Evolutionary conservation across 2,797 vertebrate species (phyloP).

Genomic region (Coranthus polyacanthus): DNA sequence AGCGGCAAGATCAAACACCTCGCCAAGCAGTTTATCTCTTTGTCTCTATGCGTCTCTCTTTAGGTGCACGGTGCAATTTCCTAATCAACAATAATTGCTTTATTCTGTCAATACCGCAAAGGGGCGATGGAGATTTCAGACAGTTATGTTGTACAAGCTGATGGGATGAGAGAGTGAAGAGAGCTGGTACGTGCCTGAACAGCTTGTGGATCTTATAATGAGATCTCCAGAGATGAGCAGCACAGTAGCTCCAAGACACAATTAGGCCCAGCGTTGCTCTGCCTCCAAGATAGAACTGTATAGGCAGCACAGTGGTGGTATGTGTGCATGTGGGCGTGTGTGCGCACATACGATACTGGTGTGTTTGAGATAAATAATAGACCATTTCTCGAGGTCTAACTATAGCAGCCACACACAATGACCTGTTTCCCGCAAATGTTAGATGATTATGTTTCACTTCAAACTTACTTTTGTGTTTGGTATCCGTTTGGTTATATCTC

Average conservation of each 20-base stretch:
- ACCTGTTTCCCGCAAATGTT: not conserved
- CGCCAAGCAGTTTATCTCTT: slow-evolving; percentile 53
- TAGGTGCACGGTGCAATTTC: slow-evolving; percentile 57
- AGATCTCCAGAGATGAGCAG: slow-evolving; percentile 86
- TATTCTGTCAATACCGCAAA: slow-evolving; percentile 65
- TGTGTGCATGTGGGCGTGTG: slow-evolving; percentile 13
- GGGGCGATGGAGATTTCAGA: slow-evolving; percentile 61
- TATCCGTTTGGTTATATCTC: not conserved
- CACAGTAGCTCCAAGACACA: slow-evolving; percentile 83
- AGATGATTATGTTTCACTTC: not conserved
- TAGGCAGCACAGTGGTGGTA: slow-evolving; percentile 54
- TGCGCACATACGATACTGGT: not conserved
- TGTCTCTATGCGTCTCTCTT: slow-evolving; percentile 55
- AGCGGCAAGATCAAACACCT: slow-evolving; percentile 47
- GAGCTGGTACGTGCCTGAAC: slow-evolving; percentile 71
- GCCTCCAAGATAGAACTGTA: slow-evolving; percentile 62
- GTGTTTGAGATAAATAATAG: slow-evolving; percentile 39
- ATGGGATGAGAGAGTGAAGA: slow-evolving; percentile 70
- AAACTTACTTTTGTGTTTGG: slow-evolving; percentile 7
- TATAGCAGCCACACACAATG: not conserved
- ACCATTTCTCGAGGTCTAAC: slow-evolving; percentile 7
- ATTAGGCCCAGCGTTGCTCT: slow-evolving; percentile 77
- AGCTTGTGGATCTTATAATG: slow-evolving; percentile 87
- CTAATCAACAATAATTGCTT: slow-evolving; percentile 78
- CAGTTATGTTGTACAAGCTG: slow-evolving; percentile 72